Evolutionary conservation across 2,888 invertebrate species (phyloP), one percentile per base, ranked within the genome.

Genomic region (Ormyrus nitidulus): DNA sequence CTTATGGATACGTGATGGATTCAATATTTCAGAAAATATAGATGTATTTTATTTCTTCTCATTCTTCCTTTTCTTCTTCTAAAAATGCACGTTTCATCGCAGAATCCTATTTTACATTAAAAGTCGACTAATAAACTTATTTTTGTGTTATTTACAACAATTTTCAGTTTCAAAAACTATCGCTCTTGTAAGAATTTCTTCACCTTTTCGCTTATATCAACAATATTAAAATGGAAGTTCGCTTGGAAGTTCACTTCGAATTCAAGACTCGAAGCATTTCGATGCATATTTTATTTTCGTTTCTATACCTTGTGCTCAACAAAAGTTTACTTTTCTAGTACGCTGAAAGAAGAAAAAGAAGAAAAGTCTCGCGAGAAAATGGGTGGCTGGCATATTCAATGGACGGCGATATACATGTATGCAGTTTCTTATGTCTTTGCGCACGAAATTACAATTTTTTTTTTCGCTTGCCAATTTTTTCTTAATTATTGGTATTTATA

Each of bases 21-120:
- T 76, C 53, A 76, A 77, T 73, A 77, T 73, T 80, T 80, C 62
- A 62, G 73, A 80, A 80, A 80, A 80, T 76, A 80, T 80, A 80
- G 69, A 71, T 61, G 61, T 34, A 49, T 72, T 13, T 72, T 77
- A 48, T 65, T 69, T 64, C 34, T 69, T 48, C 49, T 9, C 64
- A 8, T 76, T 71, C 77, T 80, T 77, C 77, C 65, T 80, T 73
- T 77, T 77, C 80, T 80, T 77, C 77, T 77, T 73, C 44, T 64
- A 2, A 51, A 61, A 77, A 48, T 73, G 80, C 56, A 77, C 64
- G 34, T 8, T 48, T 59, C 51, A 44, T 51, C 66, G 59, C 53
- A 58, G 49, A 56, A 58, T 54, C 34, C 48, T 61, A 71, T 61
- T 56, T 51, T 54, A 49, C 59, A 58, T 46, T 61, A 34, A 34